Evolutionary conservation across 2,888 invertebrate genomes (phyloP).

Genomic region (Corythucha ciliata): DNA sequence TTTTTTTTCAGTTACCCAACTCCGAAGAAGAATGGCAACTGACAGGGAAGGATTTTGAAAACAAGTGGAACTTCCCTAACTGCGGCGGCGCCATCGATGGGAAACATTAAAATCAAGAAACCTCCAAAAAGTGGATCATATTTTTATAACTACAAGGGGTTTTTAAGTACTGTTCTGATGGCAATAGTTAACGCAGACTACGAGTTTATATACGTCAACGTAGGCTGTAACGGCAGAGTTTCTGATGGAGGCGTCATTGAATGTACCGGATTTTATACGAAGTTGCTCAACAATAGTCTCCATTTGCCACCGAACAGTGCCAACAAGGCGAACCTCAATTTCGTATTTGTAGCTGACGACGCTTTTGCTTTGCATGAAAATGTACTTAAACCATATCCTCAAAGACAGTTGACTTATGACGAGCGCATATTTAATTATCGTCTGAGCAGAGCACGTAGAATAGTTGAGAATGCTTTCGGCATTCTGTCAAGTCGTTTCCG

Average conservation of each 20-base stretch:
- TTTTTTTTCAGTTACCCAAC: slow-evolving; percentile 26
- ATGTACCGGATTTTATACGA: slow-evolving; percentile 24
- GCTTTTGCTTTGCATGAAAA: slow-evolving; percentile 28
- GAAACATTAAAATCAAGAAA: slow-evolving; percentile 20
- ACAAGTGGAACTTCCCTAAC: slow-evolving; percentile 23
- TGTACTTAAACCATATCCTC: slow-evolving; percentile 28
- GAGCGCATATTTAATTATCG: slow-evolving; percentile 29
- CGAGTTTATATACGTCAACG: slow-evolving; percentile 24
- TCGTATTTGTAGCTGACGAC: slow-evolving; percentile 29
- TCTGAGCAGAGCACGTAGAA: slow-evolving; percentile 25
- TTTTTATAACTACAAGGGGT: slow-evolving; percentile 32
- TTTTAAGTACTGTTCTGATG: slow-evolving; percentile 30
- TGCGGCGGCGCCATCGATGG: slow-evolving; percentile 16
- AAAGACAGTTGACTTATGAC: slow-evolving; percentile 22
- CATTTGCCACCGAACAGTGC: slow-evolving; percentile 25
- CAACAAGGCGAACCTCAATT: slow-evolving; percentile 25
- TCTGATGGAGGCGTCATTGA: slow-evolving; percentile 26
- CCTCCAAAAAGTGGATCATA: slow-evolving; percentile 29
- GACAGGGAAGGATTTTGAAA: slow-evolving; percentile 24
- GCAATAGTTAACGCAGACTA: slow-evolving; percentile 27
- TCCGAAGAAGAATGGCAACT: slow-evolving; percentile 24
- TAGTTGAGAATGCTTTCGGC: slow-evolving; percentile 32
- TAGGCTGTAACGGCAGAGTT: slow-evolving; percentile 23
- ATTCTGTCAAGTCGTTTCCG: slow-evolving; percentile 27
- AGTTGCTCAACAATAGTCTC: slow-evolving; percentile 22